A percentile compares a stretch with the other conserved stretches of the same genome.
Evolutionary conservation across 2,113 vertebrate genomes (phyloP).

Genomic region (Glaucidium brasilianum): DNA sequence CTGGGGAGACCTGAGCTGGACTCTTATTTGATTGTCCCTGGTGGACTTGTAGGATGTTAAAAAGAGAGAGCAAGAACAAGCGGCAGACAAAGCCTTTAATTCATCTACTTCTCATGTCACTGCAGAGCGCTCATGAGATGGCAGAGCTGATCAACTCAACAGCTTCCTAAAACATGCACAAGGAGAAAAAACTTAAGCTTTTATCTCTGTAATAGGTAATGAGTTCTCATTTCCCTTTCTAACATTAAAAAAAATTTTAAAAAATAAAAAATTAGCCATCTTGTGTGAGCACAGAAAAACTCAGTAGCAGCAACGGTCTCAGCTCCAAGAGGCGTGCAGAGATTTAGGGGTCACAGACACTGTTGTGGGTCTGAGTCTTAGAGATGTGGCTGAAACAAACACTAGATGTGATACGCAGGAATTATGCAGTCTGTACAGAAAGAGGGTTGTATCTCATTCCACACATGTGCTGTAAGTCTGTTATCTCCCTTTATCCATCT

Average conservation of each 20-base stretch:
- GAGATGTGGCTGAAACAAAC: not conserved
- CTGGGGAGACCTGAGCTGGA: not conserved
- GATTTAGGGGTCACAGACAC: not conserved
- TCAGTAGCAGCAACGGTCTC: not conserved
- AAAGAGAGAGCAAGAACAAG: not conserved
- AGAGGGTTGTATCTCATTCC: not conserved
- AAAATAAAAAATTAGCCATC: not conserved
- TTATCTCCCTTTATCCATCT: not conserved
- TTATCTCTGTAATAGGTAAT: slow-evolving; percentile 34
- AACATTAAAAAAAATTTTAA: not conserved
- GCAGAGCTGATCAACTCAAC: slow-evolving; percentile 35
- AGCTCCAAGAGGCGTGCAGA: not conserved
- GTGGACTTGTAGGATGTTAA: slow-evolving; percentile 16
- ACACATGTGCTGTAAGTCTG: not conserved
- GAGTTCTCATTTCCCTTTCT: not conserved
- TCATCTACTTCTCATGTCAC: not conserved
- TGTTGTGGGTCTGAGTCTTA: not conserved
- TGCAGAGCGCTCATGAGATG: not conserved
- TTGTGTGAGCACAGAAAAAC: not conserved
- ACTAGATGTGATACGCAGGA: not conserved
- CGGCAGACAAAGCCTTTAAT: slow-evolving; percentile 51
- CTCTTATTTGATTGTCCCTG: not conserved
- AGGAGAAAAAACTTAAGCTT: not conserved
- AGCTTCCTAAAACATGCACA: slow-evolving; percentile 25
- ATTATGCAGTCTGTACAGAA: not conserved